phyloP scores from a whole-genome alignment of 2,888 invertebrate species.

The Pyrochroa serraticornis region DNA sequence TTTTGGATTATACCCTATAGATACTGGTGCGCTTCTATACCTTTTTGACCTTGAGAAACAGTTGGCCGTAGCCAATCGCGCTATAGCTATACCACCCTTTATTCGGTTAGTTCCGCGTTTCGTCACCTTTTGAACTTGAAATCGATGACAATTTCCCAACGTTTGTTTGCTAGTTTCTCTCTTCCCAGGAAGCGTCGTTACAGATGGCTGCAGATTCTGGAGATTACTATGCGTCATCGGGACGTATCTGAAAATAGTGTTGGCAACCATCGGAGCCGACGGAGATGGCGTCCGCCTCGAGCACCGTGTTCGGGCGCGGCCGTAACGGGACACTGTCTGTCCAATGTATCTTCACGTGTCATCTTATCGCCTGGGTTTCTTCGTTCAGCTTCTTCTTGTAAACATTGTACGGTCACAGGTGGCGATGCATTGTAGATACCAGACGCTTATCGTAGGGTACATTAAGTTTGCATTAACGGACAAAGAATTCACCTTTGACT shows the following conservation, averaged over 20 bases:
- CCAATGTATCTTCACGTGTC: constrained; percentile 28
- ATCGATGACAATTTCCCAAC: too few species aligned
- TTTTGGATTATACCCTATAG: too few species aligned
- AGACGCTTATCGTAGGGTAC: constrained; percentile 3
- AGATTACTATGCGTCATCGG: constrained; percentile 28
- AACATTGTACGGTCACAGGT: constrained; percentile 22
- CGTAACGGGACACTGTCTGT: constrained; percentile 34
- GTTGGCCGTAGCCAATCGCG: too few species aligned
- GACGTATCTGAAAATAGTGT: constrained; percentile 21
- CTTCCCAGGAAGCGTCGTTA: background rate
- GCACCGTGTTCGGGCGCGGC: constrained; percentile 22
- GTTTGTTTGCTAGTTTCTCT: background rate
- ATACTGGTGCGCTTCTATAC: too few species aligned
- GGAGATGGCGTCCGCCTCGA: constrained; percentile 22
- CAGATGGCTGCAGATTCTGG: constrained; percentile 16
- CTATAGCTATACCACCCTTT: too few species aligned
- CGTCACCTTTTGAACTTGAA: too few species aligned
- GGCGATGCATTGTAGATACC: constrained; percentile 14
- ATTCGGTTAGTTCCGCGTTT: too few species aligned
- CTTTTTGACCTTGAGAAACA: too few species aligned
- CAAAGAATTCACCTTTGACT: background rate
- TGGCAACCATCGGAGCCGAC: constrained; percentile 14
- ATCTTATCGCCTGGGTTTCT: constrained; percentile 15
- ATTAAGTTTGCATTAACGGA: constrained; percentile 1
- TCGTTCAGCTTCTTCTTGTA: constrained; percentile 13